Conservation (phyloP, 2,797 vertebrate genomes). For the Fundulus diaphanus region DNA sequence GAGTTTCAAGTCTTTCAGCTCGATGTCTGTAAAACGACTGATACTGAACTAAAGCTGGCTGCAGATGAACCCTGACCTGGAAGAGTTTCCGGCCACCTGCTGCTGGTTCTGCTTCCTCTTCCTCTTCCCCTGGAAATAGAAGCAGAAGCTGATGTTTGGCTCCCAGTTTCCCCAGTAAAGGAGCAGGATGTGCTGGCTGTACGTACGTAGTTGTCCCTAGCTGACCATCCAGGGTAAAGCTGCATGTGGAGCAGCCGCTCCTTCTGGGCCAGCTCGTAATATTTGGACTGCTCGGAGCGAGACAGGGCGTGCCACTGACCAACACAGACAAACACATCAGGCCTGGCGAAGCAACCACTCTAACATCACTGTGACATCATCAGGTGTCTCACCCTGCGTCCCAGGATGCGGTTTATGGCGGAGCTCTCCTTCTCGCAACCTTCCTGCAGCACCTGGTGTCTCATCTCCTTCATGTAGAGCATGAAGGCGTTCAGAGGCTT, state of each 20-base stretch:
- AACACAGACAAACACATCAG: background rate
- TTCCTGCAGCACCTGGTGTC: constrained; percentile 60
- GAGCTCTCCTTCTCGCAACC: constrained; percentile 56
- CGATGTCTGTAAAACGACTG: background rate
- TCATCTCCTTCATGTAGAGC: constrained; percentile 99
- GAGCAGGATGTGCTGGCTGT: background rate
- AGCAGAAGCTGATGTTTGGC: background rate
- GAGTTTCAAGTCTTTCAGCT: background rate
- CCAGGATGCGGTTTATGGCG: constrained; percentile 75
- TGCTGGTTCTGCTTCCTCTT: constrained; percentile 47
- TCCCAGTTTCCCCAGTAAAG: accelerated
- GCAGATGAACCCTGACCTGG: background rate
- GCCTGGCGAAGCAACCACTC: background rate
- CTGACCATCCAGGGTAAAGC: constrained; percentile 93
- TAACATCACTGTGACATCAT: constrained; percentile 2
- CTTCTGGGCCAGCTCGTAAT: constrained; percentile 90
- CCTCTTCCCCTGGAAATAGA: constrained; percentile 48
- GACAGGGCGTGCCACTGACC: constrained; percentile 59
- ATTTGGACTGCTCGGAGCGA: constrained; percentile 86
- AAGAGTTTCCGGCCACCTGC: background rate
- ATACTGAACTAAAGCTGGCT: background rate
- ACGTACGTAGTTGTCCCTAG: constrained; percentile 71
- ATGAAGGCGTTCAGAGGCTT: constrained; percentile 99
- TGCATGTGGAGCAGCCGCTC: constrained; percentile 92
- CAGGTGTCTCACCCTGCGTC: constrained; percentile 79